Evolutionary conservation across 2,797 vertebrate genomes (phyloP).

Genomic region (Botia kubotai): DNA sequence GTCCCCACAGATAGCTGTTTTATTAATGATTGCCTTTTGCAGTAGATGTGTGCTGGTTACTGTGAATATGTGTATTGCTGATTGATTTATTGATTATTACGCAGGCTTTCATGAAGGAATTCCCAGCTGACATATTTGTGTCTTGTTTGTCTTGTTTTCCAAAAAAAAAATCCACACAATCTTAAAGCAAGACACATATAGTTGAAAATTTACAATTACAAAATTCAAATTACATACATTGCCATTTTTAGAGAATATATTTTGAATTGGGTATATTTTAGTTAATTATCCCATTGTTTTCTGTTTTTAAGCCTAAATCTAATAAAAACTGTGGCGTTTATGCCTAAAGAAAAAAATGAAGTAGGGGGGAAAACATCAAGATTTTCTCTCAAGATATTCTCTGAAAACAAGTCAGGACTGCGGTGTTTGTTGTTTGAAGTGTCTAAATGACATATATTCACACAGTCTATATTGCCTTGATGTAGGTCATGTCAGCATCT

Average conservation of each 20-base stretch:
- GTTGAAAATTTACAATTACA: neutral
- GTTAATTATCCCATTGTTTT: too few species aligned
- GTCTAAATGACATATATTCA: neutral
- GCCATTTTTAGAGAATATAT: neutral
- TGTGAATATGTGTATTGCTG: neutral
- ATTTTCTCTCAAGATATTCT: too few species aligned
- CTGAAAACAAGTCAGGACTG: neutral
- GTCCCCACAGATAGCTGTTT: constrained; percentile 5
- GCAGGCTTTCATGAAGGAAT: neutral
- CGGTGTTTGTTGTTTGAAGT: neutral
- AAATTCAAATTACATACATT: neutral
- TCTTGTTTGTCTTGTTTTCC: too few species aligned
- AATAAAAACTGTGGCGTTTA: too few species aligned
- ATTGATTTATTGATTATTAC: neutral
- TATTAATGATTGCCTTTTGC: neutral
- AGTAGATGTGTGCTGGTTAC: neutral
- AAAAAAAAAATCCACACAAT: neutral
- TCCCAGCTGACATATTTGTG: neutral
- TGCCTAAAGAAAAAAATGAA: too few species aligned
- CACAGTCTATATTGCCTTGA: neutral
- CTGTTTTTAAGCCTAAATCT: too few species aligned
- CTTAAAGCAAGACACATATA: neutral
- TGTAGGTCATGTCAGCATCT: neutral
- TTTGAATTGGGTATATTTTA: neutral
- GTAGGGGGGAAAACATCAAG: too few species aligned